Evolutionary conservation across 2,888 invertebrate genomes (phyloP), one percentile per base, ranked within the genome.

Genomic region (Cantharis lateralis): DNA sequence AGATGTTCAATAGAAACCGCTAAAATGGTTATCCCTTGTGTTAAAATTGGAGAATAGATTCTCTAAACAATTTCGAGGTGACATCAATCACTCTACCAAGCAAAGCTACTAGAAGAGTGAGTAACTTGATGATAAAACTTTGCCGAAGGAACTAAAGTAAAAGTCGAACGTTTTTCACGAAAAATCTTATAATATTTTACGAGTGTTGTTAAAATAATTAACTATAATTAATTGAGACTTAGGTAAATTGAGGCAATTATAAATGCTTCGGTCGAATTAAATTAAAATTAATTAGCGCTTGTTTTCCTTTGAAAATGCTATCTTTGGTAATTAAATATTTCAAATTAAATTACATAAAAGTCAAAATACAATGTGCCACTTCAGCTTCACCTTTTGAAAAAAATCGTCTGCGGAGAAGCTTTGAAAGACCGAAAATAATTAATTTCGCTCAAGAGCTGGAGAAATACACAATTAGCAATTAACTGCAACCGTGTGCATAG

Each of bases 21-120:
- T 71, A 71, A 75, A 70, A 66, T 70, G 62, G 75, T 62, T 75
- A 64, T 24, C 71, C 70, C 75, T 61, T 61, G 75, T 71, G 70
- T 71, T 75, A 70, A 75, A 75, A 75, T 26, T 75, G 75, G 70
- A 71, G 28, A 63, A 26, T 71, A 48, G 75, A 64, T 75, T 75
- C 75, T 61, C 75, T 32, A 68, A 75, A 75, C 70, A 75, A 70
- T 75, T 75, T 64, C 26, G 68, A 70, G 75, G 75, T 70, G 71
- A 71, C 75, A 75, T 75, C 70, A 75, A 75, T 75, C 75, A 75
- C 70, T 70, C 70, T 20, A 18, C 63, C 64, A 68, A 75, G n/a
- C 24, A 66, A 48, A 66, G 64, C 28, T 75, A 71, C 64, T 32
- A 15, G 71, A 48, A 20, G 64, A 74, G 64, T 66, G 70, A 66